Evolutionary conservation across 2,888 invertebrate genomes (phyloP), one percentile per base, ranked within the genome.

Genomic region (Drosophila aldrichi): DNA sequence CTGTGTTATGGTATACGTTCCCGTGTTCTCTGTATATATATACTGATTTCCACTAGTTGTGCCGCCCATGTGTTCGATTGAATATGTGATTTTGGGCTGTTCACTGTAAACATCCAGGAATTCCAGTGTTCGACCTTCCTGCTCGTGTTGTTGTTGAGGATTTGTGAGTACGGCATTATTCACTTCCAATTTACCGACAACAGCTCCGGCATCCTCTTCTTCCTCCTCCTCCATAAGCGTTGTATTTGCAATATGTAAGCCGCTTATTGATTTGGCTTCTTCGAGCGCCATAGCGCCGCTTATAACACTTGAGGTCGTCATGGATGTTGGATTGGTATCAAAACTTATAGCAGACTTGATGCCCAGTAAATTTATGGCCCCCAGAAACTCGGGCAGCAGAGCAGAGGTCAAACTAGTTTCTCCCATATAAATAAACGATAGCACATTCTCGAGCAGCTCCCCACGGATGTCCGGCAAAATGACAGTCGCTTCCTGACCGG

Each of bases 301-400:
- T n/a, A 75, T 56, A 16, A 81, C 70, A 71, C 74, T 78, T 3
- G 69, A 32, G 6, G 38, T 66, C 18, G 41, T 70, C 46, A 75
- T 66, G 2, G 82, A 48, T 14, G 82, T 68, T 6, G 91, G 85
- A 65, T 88, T 92, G 36, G 92, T 92, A 72, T 93, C 93, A 57
- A 92, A 93, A 58, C 92, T 92, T 6, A 93, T 93, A 3, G 92
- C 92, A n/a, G 92, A 92, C 38, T 92, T 92, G 3, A 93, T 92
- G 32, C 92, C 92, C 58, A 93, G 69, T 2, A 92, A 81, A 63
- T 92, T 92, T 10, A 92, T 92, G 9, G 92, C 91, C 56, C 92
- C 93, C 14, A 93, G 76, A 49, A 93, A 93, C 41, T 93, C 92
- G 0, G 92, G 90, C 3, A 93, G 81, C 72, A 92, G 85, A 2